These are phyloP conservation scores for Sebastes variabilis DNA, from an alignment of 2,797 vertebrate genomes.

Conservation along the genomic window DNA sequence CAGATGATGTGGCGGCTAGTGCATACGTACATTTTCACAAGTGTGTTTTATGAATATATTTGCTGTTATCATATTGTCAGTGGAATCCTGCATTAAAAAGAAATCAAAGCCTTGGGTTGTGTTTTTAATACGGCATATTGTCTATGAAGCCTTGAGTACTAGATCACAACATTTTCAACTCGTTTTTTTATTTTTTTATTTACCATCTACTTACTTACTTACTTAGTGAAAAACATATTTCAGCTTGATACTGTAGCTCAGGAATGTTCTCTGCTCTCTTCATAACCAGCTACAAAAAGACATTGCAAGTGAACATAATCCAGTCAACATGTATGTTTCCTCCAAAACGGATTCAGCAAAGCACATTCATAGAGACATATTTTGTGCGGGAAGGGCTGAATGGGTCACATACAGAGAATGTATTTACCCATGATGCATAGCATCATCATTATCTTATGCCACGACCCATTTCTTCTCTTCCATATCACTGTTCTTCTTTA, in stretches of 20 bases:
- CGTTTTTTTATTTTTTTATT: neutral
- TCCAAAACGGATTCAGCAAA: neutral
- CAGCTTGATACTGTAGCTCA: neutral
- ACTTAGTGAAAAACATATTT: neutral
- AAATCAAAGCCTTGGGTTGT: slow-evolving; percentile 3
- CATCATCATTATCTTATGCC: neutral
- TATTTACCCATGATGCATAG: neutral
- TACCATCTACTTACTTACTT: neutral
- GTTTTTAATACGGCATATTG: neutral
- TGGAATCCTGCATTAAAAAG: slow-evolving; percentile 14
- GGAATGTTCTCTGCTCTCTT: neutral
- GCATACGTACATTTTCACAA: slow-evolving; percentile 10
- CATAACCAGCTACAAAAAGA: neutral
- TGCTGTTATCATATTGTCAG: neutral
- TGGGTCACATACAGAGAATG: neutral
- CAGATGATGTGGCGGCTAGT: slow-evolving; percentile 5
- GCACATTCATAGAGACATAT: neutral
- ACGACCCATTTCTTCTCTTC: neutral
- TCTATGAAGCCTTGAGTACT: neutral
- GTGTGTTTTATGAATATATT: slow-evolving; percentile 19
- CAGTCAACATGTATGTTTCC: neutral
- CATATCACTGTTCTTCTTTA: neutral
- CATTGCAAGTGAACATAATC: neutral
- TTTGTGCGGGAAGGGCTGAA: neutral
- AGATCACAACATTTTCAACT: neutral